Conservation (phyloP, 1,140 invertebrate species). For the Drosophila takahashii region DNA sequence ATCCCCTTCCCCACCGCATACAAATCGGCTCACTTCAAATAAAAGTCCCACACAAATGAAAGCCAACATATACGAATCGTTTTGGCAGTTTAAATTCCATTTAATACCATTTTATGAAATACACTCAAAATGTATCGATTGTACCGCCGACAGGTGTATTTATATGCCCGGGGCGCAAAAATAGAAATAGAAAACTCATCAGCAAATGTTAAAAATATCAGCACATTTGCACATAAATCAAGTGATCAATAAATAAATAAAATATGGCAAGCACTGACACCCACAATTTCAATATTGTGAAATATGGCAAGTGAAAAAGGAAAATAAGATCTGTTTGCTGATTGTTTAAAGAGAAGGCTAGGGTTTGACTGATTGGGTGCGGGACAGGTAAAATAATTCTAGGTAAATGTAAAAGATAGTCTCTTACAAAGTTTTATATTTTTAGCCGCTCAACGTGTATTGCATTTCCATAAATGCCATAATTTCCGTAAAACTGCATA, state of each 20-base stretch:
- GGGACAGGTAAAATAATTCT: too few species aligned
- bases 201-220: slow-evolving; percentile 69
- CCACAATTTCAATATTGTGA: slow-evolving; percentile 40
- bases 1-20: neutral
- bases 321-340: slow-evolving; percentile 13
- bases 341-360: slow-evolving; percentile 41
- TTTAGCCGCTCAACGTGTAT: neutral
- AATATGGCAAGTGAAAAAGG: slow-evolving; percentile 37
- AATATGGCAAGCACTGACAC: slow-evolving; percentile 3
- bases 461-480: neutral
- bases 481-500: neutral
- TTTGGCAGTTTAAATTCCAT: slow-evolving; percentile 66
- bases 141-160: slow-evolving; percentile 21
- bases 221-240: slow-evolving; percentile 64
- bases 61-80: slow-evolving; percentile 2
- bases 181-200: slow-evolving; percentile 72
- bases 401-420: too few species aligned
- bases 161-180: slow-evolving; percentile 28
- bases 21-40: slow-evolving; percentile 63
- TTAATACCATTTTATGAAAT: slow-evolving; percentile 70
- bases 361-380: neutral
- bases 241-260: slow-evolving; percentile 68
- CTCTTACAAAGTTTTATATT: neutral
- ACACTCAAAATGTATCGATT: slow-evolving; percentile 11
- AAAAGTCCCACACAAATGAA: slow-evolving; percentile 10